Evolutionary conservation across 2,113 vertebrate genomes (phyloP).

Genomic region (Prinia subflava): DNA sequence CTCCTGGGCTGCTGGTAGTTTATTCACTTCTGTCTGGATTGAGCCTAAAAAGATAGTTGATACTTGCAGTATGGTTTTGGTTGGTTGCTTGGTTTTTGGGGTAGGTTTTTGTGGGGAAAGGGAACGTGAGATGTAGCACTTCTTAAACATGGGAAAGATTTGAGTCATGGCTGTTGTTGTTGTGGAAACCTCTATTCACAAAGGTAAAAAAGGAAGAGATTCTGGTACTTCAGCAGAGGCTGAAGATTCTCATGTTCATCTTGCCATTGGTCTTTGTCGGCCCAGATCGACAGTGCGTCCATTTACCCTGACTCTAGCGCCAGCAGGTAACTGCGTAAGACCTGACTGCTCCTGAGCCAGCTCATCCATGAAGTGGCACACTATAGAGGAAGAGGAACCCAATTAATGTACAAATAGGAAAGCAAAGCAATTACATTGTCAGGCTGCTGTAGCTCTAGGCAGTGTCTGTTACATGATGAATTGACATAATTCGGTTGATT

Average conservation of each 20-base stretch:
- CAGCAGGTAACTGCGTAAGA: neutral
- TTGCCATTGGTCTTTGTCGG: neutral
- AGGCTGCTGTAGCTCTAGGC: neutral
- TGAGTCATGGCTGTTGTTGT: neutral
- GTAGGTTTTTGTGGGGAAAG: neutral
- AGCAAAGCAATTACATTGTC: neutral
- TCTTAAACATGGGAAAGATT: neutral
- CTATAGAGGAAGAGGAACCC: neutral
- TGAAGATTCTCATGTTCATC: neutral
- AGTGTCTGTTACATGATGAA: neutral
- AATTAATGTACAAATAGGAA: neutral
- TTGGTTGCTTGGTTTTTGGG: neutral
- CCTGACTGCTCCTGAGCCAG: neutral
- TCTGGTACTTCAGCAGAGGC: neutral
- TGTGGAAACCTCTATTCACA: neutral
- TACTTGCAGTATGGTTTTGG: neutral
- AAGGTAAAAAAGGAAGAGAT: neutral
- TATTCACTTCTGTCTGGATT: neutral
- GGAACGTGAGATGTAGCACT: neutral
- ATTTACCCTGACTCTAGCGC: neutral
- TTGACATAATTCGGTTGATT: neutral
- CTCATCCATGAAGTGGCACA: neutral
- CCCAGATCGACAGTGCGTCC: accelerated
- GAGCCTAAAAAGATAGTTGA: neutral
- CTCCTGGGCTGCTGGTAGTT: neutral